These are phyloP conservation scores for Aphelinus certus DNA, from an alignment of 1,140 invertebrate species.

Conservation along the genomic window DNA sequence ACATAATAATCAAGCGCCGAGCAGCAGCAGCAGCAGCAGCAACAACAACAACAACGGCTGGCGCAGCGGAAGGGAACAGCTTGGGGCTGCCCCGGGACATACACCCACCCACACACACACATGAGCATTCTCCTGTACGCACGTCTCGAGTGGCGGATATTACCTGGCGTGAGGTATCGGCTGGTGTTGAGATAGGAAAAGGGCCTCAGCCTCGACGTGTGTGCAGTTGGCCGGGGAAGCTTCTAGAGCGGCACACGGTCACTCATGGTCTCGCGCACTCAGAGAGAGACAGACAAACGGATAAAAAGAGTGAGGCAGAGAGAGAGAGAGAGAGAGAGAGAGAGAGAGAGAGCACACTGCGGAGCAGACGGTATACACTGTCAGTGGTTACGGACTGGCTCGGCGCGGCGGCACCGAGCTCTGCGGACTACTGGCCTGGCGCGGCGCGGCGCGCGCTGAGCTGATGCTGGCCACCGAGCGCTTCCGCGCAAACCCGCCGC, in stretches of 20 bases:
- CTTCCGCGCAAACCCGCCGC: slow-evolving; percentile 8
- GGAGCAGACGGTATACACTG: slow-evolving; percentile 20
- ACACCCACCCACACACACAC: too few species aligned
- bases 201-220: slow-evolving; percentile 5
- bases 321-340: slow-evolving; percentile 11
- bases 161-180: too few species aligned
- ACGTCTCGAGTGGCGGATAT: too few species aligned
- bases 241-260: slow-evolving; percentile 36
- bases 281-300: slow-evolving; percentile 2
- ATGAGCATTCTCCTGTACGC: too few species aligned
- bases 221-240: background rate
- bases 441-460: slow-evolving; percentile 20
- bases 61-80: too few species aligned
- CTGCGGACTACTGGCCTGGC: slow-evolving; percentile 23
- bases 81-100: too few species aligned
- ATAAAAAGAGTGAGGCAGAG: slow-evolving; percentile 29
- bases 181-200: too few species aligned
- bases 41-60: too few species aligned
- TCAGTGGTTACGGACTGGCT: too few species aligned
- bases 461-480: slow-evolving; percentile 13
- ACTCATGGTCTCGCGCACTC: slow-evolving; percentile 34
- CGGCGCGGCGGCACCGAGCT: background rate
- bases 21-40: too few species aligned
- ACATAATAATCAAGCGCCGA: too few species aligned
- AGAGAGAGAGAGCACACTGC: too few species aligned